phyloP scores from a whole-genome alignment of 1,140 invertebrate species.

The Hylaeus anthracinus region DNA sequence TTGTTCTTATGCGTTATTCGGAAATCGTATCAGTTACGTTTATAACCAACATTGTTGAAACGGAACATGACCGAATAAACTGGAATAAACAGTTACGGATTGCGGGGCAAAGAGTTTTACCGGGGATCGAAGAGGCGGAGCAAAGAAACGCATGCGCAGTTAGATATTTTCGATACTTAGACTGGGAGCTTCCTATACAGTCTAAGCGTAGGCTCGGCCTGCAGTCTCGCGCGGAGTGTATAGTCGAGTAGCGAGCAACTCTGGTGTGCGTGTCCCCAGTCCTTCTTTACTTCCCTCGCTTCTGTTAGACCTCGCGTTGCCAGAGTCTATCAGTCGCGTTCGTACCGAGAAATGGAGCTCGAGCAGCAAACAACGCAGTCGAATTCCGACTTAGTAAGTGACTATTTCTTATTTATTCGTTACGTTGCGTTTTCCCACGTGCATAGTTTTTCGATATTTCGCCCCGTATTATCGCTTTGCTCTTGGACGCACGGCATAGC shows the following conservation, averaged over 20 bases:
- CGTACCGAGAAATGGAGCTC: conserved; percentile 71
- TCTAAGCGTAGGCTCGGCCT: conserved; percentile 36
- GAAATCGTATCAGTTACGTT: conserved; percentile 11
- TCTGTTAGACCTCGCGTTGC: conserved; percentile 54
- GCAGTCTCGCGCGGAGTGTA: conserved; percentile 44
- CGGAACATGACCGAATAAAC: conserved; percentile 14
- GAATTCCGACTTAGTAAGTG: conserved; percentile 71
- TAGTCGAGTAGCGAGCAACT: conserved; percentile 26
- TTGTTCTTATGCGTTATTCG: neutral
- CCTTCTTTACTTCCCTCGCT: conserved; percentile 39
- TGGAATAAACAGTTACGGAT: conserved; percentile 12
- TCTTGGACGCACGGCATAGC: conserved; percentile 67
- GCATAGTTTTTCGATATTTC: conserved; percentile 54
- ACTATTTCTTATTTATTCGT: conserved; percentile 40
- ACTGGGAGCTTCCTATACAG: conserved; percentile 43
- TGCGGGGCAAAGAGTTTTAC: conserved; percentile 23
- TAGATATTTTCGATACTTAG: conserved; percentile 72
- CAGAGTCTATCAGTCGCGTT: conserved; percentile 67
- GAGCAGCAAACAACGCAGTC: conserved; percentile 64
- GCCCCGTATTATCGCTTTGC: conserved; percentile 61
- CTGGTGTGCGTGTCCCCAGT: conserved; percentile 44
- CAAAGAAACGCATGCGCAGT: conserved; percentile 67
- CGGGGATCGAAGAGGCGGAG: conserved; percentile 52
- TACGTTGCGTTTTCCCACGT: conserved; percentile 22
- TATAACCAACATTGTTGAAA: neutral